Percentiles rank a stretch among this genome's conserved stretches.
Evolutionary conservation across 2,888 invertebrate species (phyloP).

Genomic region (Druceiella hillmani): DNA sequence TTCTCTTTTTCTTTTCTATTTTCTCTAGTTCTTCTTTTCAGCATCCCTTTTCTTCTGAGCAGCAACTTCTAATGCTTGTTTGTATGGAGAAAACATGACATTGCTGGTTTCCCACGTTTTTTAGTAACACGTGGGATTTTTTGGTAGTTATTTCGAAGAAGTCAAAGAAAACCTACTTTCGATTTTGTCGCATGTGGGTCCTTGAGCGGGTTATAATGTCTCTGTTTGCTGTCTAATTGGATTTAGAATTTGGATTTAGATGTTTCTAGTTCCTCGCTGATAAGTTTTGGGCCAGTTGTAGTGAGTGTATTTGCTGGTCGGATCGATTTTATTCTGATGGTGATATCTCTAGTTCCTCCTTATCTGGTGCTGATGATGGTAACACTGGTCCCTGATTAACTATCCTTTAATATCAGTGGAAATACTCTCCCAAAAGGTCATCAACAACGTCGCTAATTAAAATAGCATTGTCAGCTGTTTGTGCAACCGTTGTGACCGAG

Average conservation of each 20-base stretch:
- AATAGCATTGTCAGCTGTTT: conserved; percentile 19
- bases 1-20: conserved; percentile 13
- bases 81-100: conserved; percentile 18
- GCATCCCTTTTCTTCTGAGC: conserved; percentile 11
- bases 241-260: too few species aligned
- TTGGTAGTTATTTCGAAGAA: conserved; percentile 12
- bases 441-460: too few species aligned
- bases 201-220: too few species aligned
- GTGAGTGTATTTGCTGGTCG: conserved; percentile 16
- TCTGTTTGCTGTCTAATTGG: too few species aligned
- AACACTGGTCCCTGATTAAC: conserved; percentile 13
- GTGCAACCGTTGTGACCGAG: conserved; percentile 16
- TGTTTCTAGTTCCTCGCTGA: conserved; percentile 14
- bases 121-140: conserved; percentile 15
- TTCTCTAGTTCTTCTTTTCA: conserved; percentile 13
- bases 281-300: conserved; percentile 15
- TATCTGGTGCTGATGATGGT: too few species aligned
- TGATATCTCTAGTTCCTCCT: conserved; percentile 13
- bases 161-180: conserved; percentile 21
- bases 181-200: conserved; percentile 17
- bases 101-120: too few species aligned
- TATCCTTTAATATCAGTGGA: conserved; percentile 15
- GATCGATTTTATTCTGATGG: conserved; percentile 17
- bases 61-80: conserved; percentile 16
- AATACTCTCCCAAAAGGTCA: conserved; percentile 17